phyloP scores from a whole-genome alignment of 2,797 vertebrate genomes.

The Gallinago solitaria region DNA sequence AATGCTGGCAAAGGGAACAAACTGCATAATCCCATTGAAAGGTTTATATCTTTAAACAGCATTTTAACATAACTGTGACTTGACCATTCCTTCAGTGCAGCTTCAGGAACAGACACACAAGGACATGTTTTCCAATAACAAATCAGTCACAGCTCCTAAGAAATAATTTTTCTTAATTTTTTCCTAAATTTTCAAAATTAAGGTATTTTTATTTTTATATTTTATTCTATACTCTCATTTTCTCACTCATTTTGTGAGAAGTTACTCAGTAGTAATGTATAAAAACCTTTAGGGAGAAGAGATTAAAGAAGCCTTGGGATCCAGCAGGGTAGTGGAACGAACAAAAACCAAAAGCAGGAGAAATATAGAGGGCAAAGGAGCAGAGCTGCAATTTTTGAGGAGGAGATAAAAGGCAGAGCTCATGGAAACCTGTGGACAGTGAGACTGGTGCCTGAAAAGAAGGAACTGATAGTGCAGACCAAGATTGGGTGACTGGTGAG shows the following conservation, averaged over 20 bases:
- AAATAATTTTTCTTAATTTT: background rate
- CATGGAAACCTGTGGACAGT: background rate
- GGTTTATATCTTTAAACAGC: conserved; percentile 12
- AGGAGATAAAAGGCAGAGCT: background rate
- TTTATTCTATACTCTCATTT: background rate
- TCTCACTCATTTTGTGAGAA: background rate
- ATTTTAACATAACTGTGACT: conserved; percentile 10
- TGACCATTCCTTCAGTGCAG: background rate
- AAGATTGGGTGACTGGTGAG: background rate
- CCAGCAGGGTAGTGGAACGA: background rate
- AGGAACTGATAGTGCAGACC: background rate
- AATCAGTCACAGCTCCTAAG: background rate
- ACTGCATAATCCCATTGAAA: conserved; percentile 27
- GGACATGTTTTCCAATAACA: background rate
- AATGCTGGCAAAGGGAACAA: conserved; percentile 9
- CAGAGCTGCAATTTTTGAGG: background rate
- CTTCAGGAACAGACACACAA: background rate
- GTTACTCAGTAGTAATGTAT: fast-evolving
- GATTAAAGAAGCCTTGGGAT: background rate
- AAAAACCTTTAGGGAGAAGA: background rate
- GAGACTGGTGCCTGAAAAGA: background rate
- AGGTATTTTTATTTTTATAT: background rate
- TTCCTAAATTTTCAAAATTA: background rate
- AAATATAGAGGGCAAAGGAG: background rate
- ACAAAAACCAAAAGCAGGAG: background rate